phyloP scores from a whole-genome alignment of 2,113 vertebrate genomes.

The Rhagologus leucostigma region DNA sequence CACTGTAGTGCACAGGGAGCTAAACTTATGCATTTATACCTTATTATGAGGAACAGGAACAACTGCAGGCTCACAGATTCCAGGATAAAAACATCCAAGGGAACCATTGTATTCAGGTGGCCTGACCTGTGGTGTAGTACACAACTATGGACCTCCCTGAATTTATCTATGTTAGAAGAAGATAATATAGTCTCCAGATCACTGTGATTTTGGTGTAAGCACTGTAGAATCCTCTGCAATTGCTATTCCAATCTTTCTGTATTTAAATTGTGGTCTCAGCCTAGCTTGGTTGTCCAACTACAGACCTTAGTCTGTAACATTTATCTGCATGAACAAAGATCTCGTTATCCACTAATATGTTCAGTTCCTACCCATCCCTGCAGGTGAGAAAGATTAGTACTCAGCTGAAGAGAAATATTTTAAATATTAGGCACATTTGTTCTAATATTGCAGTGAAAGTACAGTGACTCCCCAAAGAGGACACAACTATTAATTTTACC shows the following conservation, averaged over 20 bases:
- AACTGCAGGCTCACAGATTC: neutral
- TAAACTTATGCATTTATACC: neutral
- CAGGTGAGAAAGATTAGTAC: neutral
- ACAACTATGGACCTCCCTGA: neutral
- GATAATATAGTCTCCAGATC: neutral
- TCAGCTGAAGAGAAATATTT: neutral
- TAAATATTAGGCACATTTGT: neutral
- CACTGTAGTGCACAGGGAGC: neutral
- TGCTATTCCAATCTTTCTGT: neutral
- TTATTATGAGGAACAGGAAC: neutral
- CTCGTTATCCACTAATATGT: neutral
- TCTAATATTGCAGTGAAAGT: neutral
- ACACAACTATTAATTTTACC: neutral
- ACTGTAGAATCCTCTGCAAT: neutral
- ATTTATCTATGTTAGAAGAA: neutral
- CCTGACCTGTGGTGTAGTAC: neutral
- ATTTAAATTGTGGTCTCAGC: neutral
- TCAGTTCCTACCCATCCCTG: neutral
- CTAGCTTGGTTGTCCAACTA: neutral
- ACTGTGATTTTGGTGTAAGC: neutral
- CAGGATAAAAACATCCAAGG: neutral
- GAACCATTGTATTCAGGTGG: neutral
- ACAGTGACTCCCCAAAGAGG: neutral
- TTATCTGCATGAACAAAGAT: neutral
- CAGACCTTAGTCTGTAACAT: neutral